These are phyloP conservation scores for Hormaphis cornu DNA, from an alignment of 1,140 invertebrate genomes.

Conservation along the genomic window DNA sequence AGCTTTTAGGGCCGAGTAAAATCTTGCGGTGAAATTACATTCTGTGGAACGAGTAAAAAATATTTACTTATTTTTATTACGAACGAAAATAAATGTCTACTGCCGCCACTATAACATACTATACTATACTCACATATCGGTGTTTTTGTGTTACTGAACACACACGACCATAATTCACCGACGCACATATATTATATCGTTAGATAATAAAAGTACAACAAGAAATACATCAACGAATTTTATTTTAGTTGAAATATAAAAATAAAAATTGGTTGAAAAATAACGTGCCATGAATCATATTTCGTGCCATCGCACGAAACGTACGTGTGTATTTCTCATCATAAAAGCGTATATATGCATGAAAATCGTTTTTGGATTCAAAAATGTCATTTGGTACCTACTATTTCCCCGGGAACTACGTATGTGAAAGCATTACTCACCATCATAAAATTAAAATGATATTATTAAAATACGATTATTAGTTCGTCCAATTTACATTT, in stretches of 20 bases:
- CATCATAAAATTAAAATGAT: too few species aligned
- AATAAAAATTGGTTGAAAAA: background rate
- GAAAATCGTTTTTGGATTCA: too few species aligned
- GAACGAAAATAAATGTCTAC: background rate
- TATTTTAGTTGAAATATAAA: background rate
- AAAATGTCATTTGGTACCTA: too few species aligned
- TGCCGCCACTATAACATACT: background rate
- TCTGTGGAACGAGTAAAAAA: conserved; percentile 3
- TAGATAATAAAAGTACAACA: conserved; percentile 14
- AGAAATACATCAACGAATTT: conserved; percentile 13
- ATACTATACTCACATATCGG: background rate
- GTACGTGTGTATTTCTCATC: too few species aligned
- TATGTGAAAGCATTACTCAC: too few species aligned
- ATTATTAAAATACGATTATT: too few species aligned
- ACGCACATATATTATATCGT: conserved; percentile 9
- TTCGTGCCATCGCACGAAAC: too few species aligned
- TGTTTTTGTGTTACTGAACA: conserved; percentile 2
- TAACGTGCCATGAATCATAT: background rate
- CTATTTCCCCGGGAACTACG: too few species aligned
- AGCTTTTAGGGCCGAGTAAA: background rate
- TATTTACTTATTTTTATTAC: conserved; percentile 3
- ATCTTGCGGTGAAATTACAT: background rate
- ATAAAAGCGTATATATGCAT: too few species aligned
- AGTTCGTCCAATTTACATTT: too few species aligned
- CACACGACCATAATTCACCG: background rate